Evolutionary conservation across 2,888 invertebrate genomes (phyloP), one percentile per base, ranked within the genome.

Genomic region (Piscicola geometra): DNA sequence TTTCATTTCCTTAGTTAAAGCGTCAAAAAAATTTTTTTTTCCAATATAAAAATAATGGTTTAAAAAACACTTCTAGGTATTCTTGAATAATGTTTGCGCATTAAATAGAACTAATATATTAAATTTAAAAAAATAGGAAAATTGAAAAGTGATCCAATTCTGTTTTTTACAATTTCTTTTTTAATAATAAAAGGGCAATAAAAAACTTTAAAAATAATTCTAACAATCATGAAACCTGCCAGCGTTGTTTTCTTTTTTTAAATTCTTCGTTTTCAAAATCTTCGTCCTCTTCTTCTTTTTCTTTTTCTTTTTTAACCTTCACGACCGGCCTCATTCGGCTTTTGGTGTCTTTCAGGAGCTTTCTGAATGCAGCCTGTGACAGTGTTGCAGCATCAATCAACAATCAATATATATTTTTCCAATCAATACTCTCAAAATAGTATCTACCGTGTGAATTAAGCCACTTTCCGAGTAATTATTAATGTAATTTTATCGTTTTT

Each of bases 351-450:
- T 79, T 78, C 68, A 80, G 76, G 60, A 80, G 76, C 74, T 79
- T 80, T n/a, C 79, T 77, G 66, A 80, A 78, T 0, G 79, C 79
- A 64, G 80, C 80, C 80, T 80, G 73, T 33, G 52, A 50, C 47
- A 64, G 12, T n/a, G 21, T 47, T 15, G 25, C 21, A 50, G n/a
- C 30, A 69, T 41, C 25, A 15, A 18, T 66, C 32, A 30, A 32
- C 28, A 47, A 15, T 47, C 50, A 15, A 47, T 47, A 47, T 47
- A 47, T 47, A 15, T 47, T 47, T 47, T 15, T 47, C 21, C 21
- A 9, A 47, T 47, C 21, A 15, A 47, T n/a, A n/a, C n/a, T n/a
- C n/a, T n/a, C n/a, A n/a, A n/a, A n/a, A n/a, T n/a, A n/a, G n/a
- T n/a, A n/a, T n/a, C n/a, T n/a, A n/a, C n/a, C n/a, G n/a, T n/a